Conservation (phyloP, 2,797 vertebrate genomes). For the Triplophysa bombifrons region DNA sequence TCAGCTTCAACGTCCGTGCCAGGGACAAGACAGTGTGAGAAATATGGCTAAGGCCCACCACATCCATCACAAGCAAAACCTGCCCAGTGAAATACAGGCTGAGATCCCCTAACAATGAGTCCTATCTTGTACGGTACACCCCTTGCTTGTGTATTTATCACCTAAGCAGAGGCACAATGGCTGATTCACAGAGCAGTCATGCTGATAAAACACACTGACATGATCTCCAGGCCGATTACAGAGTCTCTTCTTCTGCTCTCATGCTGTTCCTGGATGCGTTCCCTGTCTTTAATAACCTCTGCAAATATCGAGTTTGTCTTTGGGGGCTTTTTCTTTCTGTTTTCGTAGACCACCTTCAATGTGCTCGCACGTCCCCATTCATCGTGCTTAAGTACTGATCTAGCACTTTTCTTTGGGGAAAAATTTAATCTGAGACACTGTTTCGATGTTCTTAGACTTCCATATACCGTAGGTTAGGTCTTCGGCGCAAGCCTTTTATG, state of each 20-base stretch:
- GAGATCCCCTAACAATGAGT: slow-evolving; percentile 70
- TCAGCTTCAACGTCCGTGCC: slow-evolving; percentile 36
- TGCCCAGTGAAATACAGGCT: slow-evolving; percentile 72
- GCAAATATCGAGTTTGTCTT: slow-evolving; percentile 55
- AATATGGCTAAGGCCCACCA: slow-evolving; percentile 55
- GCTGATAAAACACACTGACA: slow-evolving; percentile 74
- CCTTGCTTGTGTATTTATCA: slow-evolving; percentile 80
- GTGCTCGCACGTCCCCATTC: not conserved
- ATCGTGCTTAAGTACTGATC: slow-evolving; percentile 1
- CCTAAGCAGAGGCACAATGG: slow-evolving; percentile 69
- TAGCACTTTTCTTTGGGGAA: not conserved
- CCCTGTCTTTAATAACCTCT: slow-evolving; percentile 43
- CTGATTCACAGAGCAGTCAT: slow-evolving; percentile 76
- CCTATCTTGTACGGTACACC: slow-evolving; percentile 78
- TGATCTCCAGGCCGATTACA: slow-evolving; percentile 65
- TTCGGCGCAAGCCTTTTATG: slow-evolving; percentile 5
- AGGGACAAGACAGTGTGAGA: slow-evolving; percentile 46
- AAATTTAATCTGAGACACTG: slow-evolving; percentile 26
- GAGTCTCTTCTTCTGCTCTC: slow-evolving; percentile 54
- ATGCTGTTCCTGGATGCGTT: slow-evolving; percentile 23
- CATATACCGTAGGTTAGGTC: not conserved
- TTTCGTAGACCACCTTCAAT: slow-evolving; percentile 38
- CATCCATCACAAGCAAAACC: slow-evolving; percentile 77
- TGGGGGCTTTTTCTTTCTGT: slow-evolving; percentile 49
- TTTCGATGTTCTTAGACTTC: not conserved